Evolutionary conservation across 2,888 invertebrate species (phyloP), one percentile per base, ranked within the genome.

Genomic region (Stenotaenia linearis): DNA sequence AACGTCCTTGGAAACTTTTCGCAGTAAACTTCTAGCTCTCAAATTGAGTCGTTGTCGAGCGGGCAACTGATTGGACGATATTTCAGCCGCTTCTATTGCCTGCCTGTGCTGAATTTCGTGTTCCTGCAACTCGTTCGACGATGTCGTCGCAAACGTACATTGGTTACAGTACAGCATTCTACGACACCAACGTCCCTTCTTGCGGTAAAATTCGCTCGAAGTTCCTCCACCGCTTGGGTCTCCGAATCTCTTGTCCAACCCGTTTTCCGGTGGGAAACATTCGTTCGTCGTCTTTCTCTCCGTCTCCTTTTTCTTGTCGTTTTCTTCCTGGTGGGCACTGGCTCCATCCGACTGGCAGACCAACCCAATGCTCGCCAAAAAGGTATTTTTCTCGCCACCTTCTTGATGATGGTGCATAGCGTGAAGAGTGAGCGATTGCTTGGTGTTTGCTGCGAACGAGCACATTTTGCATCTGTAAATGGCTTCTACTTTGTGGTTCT

Each of bases 401-500:
- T 75, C 75, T n/a, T 75, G 28, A 15, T 84, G 84, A 75, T 83
- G 83, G 75, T 95, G 94, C 90, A 94, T 93, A 87, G 95, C 94
- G 87, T 95, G 95, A 81, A 95, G 94, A 18, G 95, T 95, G 85
- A 96, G 88, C 85, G 94, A 95, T 86, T 96, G 95, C 86, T 95
- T 93, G 86, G 95, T 95, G 85, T 95, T 94, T 40, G 95, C 94
- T 12, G 94, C 93, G 86, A 96, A 96, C 86, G 94, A 94, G 86
- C 96, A 96, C 83, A 93, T 91, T 61, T 92, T 91, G 87, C 96
- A 96, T 84, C 92, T 91, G 87, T 93, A 94, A 81, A 91, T 91
- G 9, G 82, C 82, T n/a, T 94, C 95, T 79, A 89, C 91, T 2
- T 94, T 77, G 88, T 96, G 96, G 86, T 95, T 95, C 87, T 94